Evolutionary conservation across 2,113 vertebrate genomes (phyloP).

Genomic region (Pterocles gutturalis): DNA sequence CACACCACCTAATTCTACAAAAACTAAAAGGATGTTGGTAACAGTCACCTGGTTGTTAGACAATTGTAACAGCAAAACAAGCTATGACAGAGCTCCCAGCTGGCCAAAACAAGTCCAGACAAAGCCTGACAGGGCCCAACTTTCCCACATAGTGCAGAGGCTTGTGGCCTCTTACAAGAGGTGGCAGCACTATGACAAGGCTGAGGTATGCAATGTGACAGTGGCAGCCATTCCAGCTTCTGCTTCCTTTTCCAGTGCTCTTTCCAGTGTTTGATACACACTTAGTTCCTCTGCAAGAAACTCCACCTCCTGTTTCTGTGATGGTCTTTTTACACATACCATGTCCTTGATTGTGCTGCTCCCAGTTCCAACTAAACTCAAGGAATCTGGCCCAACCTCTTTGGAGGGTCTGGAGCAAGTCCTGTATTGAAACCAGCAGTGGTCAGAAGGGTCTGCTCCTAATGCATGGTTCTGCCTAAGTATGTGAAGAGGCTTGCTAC

Average conservation of each 20-base stretch:
- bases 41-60: not conserved
- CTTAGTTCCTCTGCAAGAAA: not conserved
- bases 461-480: not conserved
- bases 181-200: not conserved
- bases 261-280: not conserved
- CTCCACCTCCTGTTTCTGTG: not conserved
- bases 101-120: not conserved
- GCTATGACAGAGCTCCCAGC: not conserved
- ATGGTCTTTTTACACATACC: not conserved
- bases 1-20: not conserved
- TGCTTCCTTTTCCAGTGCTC: not conserved
- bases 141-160: accelerated
- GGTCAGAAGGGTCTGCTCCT: not conserved
- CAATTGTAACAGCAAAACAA: accelerated
- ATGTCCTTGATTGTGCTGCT: not conserved
- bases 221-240: not conserved
- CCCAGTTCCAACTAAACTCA: not conserved
- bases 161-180: not conserved
- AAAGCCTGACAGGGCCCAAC: not conserved
- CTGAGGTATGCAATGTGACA: not conserved
- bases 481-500: not conserved
- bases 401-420: not conserved
- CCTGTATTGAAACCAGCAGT: not conserved
- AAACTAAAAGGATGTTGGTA: not conserved
- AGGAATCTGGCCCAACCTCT: not conserved